These are phyloP conservation scores for Nemoura dubitans DNA, from an alignment of 2,888 invertebrate species.

Conservation along the genomic window DNA sequence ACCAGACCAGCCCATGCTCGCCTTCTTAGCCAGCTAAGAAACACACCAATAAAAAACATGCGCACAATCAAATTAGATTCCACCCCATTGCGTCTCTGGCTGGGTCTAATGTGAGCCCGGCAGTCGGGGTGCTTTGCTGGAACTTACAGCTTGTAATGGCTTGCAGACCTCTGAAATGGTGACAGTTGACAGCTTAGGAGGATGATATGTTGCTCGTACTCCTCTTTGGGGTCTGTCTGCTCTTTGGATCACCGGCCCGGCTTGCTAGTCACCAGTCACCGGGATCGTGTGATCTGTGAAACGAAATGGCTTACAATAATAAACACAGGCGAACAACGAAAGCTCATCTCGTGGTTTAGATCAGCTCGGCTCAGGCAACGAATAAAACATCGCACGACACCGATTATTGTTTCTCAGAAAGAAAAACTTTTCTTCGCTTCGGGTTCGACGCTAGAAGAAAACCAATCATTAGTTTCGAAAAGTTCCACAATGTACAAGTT, in stretches of 20 bases:
- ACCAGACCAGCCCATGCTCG: background rate
- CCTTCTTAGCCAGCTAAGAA: conserved; percentile 12
- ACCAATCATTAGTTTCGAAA: background rate
- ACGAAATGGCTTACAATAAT: conserved; percentile 7
- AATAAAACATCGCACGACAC: background rate
- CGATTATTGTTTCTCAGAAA: conserved; percentile 7
- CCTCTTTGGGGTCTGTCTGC: background rate
- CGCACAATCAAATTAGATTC: conserved; percentile 27
- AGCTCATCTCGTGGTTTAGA: background rate
- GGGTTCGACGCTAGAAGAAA: background rate
- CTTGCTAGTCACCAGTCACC: conserved; percentile 2
- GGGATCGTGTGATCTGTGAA: background rate
- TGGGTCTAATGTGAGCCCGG: background rate
- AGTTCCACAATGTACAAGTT: background rate
- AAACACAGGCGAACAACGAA: background rate
- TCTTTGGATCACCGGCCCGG: background rate
- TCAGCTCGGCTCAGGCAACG: background rate
- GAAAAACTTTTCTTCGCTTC: background rate
- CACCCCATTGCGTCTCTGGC: conserved; percentile 20
- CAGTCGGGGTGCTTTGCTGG: conserved; percentile 3
- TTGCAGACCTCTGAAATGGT: background rate
- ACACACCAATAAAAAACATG: conserved; percentile 21
- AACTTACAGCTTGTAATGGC: conserved; percentile 18
- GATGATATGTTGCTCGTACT: conserved; percentile 15
- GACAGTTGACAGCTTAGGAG: conserved; percentile 31